A percentile compares a stretch with the other conserved stretches of the same genome.
These are phyloP conservation scores for Calyptommatus sinebrachiatus DNA, from an alignment of 2,113 vertebrate genomes.

Conservation along the genomic window DNA sequence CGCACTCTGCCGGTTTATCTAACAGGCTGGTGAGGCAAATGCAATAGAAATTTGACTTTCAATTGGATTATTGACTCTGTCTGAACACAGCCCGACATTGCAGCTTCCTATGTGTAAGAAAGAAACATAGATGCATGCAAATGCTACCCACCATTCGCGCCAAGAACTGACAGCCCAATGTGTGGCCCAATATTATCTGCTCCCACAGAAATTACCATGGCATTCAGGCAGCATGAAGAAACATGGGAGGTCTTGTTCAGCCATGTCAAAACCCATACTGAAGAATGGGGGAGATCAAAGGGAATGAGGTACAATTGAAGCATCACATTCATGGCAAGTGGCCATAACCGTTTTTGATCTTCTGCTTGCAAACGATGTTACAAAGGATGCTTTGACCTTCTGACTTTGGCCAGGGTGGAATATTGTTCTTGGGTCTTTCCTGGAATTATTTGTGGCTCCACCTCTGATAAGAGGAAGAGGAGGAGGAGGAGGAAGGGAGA, in stretches of 20 bases:
- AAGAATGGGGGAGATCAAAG: not conserved
- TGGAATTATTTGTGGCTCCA: no score
- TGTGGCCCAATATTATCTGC: not conserved
- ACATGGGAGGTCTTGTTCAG: not conserved
- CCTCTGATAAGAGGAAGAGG: no score
- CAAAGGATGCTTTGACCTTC: not conserved
- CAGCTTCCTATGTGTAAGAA: not conserved
- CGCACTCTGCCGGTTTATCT: no score
- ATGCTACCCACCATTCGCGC: no score
- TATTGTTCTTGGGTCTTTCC: no score
- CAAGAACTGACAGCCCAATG: conserved; percentile 1
- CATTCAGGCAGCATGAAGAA: not conserved
- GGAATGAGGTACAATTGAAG: conserved; percentile 28
- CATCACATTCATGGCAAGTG: conserved; percentile 49
- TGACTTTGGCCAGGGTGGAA: no score
- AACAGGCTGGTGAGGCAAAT: no score
- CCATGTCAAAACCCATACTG: not conserved
- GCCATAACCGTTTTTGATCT: conserved; percentile 46
- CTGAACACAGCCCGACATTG: not conserved
- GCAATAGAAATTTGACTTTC: no score
- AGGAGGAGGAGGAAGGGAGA: no score
- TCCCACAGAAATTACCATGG: not conserved
- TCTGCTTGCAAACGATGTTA: conserved; percentile 38
- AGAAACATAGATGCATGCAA: not conserved
- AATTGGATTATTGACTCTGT: no score